Percentiles rank a stretch among this genome's conserved stretches.
Evolutionary conservation across 2,888 invertebrate species (phyloP).

Genomic region (Hirtodrosophila confusa): DNA sequence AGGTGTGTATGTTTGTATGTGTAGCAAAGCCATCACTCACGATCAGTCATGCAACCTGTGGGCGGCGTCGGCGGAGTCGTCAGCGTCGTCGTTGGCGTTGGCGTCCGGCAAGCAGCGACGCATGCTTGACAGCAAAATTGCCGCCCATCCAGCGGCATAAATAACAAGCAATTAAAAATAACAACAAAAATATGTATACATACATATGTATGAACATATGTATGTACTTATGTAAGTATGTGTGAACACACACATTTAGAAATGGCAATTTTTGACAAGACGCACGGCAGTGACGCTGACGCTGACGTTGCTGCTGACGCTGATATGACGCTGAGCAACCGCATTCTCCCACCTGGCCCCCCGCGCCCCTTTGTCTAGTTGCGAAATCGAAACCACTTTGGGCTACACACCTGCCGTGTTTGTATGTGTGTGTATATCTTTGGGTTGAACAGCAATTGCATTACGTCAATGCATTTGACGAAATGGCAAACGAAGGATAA

Average conservation of each 20-base stretch:
- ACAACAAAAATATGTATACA: constrained; percentile 9
- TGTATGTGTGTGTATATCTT: constrained; percentile 24
- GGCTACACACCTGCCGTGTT: constrained; percentile 66
- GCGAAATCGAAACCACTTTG: constrained; percentile 74
- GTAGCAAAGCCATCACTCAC: constrained; percentile 25
- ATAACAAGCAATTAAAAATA: constrained; percentile 57
- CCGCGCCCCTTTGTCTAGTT: constrained; percentile 27
- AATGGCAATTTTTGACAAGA: constrained; percentile 62
- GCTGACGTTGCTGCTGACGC: constrained; percentile 36
- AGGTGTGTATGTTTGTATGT: not conserved
- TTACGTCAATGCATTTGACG: constrained; percentile 70
- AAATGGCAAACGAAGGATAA: constrained; percentile 57
- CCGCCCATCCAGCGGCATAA: constrained; percentile 52
- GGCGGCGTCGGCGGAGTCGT: constrained; percentile 51
- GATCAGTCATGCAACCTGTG: constrained; percentile 41
- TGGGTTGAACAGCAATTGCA: constrained; percentile 43
- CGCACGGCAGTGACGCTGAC: constrained; percentile 27
- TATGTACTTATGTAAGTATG: too few relatives aligned
- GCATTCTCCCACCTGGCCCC: constrained; percentile 4
- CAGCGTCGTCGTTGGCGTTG: constrained; percentile 17
- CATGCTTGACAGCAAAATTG: constrained; percentile 41
- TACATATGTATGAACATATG: too few relatives aligned
- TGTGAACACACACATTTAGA: constrained; percentile 2
- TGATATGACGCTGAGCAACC: constrained; percentile 48
- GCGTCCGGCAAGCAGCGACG: constrained; percentile 23